These are phyloP conservation scores for Alexandromys fortis DNA, from an alignment of 2,113 vertebrate species.

Conservation along the genomic window DNA sequence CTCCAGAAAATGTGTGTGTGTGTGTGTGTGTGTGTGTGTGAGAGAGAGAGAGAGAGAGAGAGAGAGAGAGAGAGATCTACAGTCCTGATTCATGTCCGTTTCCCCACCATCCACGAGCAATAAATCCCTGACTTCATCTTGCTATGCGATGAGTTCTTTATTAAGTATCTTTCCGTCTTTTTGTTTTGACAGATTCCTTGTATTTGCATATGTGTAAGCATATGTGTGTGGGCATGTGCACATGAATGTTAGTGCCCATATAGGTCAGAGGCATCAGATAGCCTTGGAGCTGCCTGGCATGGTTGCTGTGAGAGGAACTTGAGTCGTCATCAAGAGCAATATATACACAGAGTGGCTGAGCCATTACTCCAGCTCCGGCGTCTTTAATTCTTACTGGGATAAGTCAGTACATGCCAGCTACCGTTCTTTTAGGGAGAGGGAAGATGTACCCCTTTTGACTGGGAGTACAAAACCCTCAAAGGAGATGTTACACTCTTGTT, in stretches of 20 bases:
- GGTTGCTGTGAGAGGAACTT: background rate
- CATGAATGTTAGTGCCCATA: background rate
- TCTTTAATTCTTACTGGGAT: background rate
- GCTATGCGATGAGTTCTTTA: background rate
- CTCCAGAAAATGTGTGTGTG: background rate
- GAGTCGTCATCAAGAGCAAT: too few species aligned
- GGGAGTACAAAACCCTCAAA: background rate
- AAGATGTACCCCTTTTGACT: background rate
- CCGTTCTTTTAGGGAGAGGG: background rate
- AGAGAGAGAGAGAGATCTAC: too few species aligned
- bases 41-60: too few species aligned
- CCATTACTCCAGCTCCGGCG: background rate
- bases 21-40: too few species aligned
- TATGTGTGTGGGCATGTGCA: too few species aligned
- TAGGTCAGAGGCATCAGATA: background rate
- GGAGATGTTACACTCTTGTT: background rate
- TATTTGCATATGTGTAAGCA: background rate
- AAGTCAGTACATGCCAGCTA: background rate
- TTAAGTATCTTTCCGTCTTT: background rate
- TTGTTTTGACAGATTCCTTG: background rate
- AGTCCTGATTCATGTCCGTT: accelerated
- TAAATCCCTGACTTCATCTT: background rate
- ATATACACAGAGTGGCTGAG: background rate
- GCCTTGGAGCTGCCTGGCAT: background rate
- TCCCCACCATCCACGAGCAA: background rate